A percentile compares a stretch with the other conserved stretches of the same genome.
Conservation (phyloP, 2,797 vertebrate genomes). For the Coregonus sp. region DNA sequence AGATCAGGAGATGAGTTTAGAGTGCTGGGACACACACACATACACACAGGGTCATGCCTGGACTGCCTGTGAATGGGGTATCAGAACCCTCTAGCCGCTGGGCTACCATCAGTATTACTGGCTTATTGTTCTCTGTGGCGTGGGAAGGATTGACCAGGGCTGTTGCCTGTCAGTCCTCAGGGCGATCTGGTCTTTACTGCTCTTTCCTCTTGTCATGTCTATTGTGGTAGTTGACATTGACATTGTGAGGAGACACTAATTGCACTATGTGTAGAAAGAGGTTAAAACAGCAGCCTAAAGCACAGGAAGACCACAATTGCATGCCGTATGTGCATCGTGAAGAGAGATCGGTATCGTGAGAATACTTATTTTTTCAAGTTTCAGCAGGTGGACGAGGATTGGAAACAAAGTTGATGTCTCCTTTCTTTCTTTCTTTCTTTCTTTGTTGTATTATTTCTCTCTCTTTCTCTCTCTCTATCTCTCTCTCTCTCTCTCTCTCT, state of each 20-base stretch:
- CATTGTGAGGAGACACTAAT: constrained; percentile 37
- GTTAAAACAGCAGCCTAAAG: constrained; percentile 36
- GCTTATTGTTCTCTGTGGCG: constrained; percentile 46
- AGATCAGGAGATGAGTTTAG: constrained; percentile 47
- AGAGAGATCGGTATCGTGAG: not conserved
- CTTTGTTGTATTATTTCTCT: no score
- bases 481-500: not conserved
- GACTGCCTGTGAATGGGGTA: constrained; percentile 29
- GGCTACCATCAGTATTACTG: constrained; percentile 30
- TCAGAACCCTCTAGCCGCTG: constrained; percentile 15
- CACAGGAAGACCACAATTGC: constrained; percentile 16
- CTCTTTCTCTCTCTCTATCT: not conserved
- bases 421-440: not conserved
- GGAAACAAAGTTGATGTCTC: not conserved
- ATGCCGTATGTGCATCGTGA: not conserved
- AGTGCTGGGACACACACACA: constrained; percentile 18
- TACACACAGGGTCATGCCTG: not conserved
- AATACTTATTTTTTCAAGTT: not conserved
- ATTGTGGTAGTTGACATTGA: not conserved
- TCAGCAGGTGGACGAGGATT: not conserved
- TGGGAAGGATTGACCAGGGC: constrained; percentile 45
- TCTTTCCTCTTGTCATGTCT: constrained; percentile 41
- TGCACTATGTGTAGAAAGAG: constrained; percentile 28
- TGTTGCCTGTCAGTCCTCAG: constrained; percentile 27
- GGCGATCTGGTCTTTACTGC: constrained; percentile 29